Base-by-base conservation (phyloP, 2,797 vertebrate genomes). In the Amniataba percoides region DNA sequence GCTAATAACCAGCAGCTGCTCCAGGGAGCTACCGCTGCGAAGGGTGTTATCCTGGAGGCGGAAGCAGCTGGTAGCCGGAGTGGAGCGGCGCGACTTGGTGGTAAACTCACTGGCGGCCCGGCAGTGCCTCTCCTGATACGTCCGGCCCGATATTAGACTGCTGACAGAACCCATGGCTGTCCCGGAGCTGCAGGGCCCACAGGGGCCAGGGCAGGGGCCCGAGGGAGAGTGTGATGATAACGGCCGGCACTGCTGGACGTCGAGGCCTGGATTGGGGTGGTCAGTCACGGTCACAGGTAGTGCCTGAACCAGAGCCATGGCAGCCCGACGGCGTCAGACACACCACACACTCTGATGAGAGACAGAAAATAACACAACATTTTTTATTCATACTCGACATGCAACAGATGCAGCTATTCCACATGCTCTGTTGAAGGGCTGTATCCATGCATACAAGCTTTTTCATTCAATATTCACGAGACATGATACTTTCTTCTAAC, bases 231-330 rank as follows among this genome's bases (percentile, higher is more conserved):
- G 90, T 77, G 94, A 60, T 4, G 85, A 80, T 0, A 91, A 34
- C 0, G 94, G 52, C 0, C 71, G 85, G 83, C 94, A 92, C 92
- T 92, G 96, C 88, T 95, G 95, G 16, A 91, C 49, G 66, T 95
- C 80, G 0, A 94, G 71, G 57, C 95, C 95, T 91, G 97, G 94
- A 75, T 94, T 89, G 34, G 94, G 58, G 1, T 94, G 93, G 88
- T 99, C 98, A 92, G 96, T 95, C 86, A 92, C 89, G 74, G 96
- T 94, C 82, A 98, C 92, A 7, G 96, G 97, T 88, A 97, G 92
- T 0, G 96, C 95, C 94, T 99, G 98, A 92, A 99, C 96, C 64
- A 98, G 96, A 95, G 98, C 98, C 98, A 99, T 99, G 93, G 94
- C 77, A 86, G 88, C 91, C 67, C 15, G 83, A 82, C 40, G 66